Evolutionary conservation across 1,140 invertebrate species (phyloP).

Genomic region (Luehdorfia chinensis): DNA sequence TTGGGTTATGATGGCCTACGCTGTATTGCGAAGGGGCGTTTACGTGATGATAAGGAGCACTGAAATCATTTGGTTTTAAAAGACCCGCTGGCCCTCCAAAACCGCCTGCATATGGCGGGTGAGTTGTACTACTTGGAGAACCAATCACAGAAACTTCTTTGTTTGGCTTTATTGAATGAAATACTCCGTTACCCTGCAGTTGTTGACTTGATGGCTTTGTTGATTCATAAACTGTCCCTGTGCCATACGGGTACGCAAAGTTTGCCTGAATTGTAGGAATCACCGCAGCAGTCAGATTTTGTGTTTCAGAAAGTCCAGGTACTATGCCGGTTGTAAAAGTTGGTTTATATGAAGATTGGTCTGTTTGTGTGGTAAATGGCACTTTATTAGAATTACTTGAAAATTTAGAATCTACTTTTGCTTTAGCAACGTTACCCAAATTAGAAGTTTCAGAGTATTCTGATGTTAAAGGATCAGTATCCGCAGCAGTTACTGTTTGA

Average conservation of each 20-base stretch:
- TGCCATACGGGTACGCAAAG: neutral
- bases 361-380: neutral
- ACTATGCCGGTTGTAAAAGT: neutral
- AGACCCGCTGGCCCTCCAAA: constrained; percentile 64
- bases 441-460: neutral
- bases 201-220: neutral
- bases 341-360: neutral
- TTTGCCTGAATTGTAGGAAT: neutral
- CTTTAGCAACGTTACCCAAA: no score
- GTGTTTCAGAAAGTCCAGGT: neutral
- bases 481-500: no score
- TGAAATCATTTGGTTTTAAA: constrained; percentile 50
- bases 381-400: neutral
- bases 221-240: no score
- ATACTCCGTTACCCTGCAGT: neutral
- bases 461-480: neutral
- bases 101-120: constrained; percentile 43
- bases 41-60: no score
- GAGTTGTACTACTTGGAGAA: neutral
- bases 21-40: no score
- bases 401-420: neutral
- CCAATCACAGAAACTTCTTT: constrained; percentile 1
- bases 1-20: no score
- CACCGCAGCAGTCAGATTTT: neutral
- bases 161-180: constrained; percentile 3